Evolutionary conservation across 2,797 vertebrate genomes (phyloP), one percentile per base, ranked within the genome.

Genomic region (Apodemus agrarius): DNA sequence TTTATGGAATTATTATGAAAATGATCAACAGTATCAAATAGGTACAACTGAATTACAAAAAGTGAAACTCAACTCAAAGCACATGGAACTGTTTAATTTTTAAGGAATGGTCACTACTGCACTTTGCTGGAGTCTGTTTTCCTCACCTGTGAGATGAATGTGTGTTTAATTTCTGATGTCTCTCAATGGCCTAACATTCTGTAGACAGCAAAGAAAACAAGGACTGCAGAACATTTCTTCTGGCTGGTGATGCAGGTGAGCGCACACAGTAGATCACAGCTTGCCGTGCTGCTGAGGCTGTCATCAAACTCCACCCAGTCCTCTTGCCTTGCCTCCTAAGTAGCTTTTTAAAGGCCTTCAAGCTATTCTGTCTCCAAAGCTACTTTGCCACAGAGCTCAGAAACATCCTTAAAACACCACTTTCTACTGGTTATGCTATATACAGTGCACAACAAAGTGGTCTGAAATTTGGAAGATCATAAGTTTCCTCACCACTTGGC

Each of bases 1-100:
- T 83, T 19, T 54, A 97, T 93, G 88, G 91, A 89, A 67, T 84
- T 84, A 96, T 0, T 76, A 10, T 65, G 93, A 83, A 95, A 59
- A 88, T 74, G 46, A 63, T 19, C 37, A 91, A 3, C 31, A 94
- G 16, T 37, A 92, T 74, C n/a, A 91, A 91, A 95, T 17, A 63
- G 67, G 52, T 43, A 94, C 24, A 94, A 26, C 29, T 31, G 67
- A 92, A 93, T 24, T 61, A 94, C 10, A 88, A 61, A 96, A 96
- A 83, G 78, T 17, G 46, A 88, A 79, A 86, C 24, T 78, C 80
- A 84, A 95, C 34, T 75, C 46, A 94, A 1, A n/a, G 43, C 63
- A 65, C 12, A 75, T 22, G 6, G 43, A 49, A 46, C 31, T 63
- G 69, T 87, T 92, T 89, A 29, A 85, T 61, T 75, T 93, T 52